phyloP scores from a whole-genome alignment of 2,797 vertebrate genomes.

The Acipenser oxyrinchus region DNA sequence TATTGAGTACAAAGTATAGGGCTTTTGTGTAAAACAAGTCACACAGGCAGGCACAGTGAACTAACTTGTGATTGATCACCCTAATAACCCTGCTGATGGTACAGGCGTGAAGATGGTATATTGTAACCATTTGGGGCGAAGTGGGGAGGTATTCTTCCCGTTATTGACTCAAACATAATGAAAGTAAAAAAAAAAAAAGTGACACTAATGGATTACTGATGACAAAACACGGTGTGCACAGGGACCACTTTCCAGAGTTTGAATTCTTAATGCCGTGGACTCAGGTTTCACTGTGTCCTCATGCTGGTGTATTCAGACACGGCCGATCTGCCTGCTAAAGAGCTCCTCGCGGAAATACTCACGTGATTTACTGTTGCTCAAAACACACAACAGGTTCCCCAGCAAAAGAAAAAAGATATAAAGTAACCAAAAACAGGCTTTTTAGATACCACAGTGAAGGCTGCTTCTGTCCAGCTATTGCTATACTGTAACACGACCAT shows the following conservation, averaged over 20 bases:
- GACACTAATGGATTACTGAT: slow-evolving; percentile 75
- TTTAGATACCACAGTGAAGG: slow-evolving; percentile 42
- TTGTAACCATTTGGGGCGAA: slow-evolving; percentile 68
- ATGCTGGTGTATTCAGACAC: slow-evolving; percentile 36
- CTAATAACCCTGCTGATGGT: slow-evolving; percentile 61
- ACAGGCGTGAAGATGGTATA: slow-evolving; percentile 67
- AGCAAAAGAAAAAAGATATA: slow-evolving; percentile 41
- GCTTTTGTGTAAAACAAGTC: too few species aligned
- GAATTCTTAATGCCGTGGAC: slow-evolving; percentile 61
- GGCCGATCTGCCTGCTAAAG: slow-evolving; percentile 52
- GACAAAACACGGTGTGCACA: slow-evolving; percentile 65
- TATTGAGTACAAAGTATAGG: too few species aligned
- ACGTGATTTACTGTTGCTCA: slow-evolving; percentile 75
- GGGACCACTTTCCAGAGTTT: slow-evolving; percentile 67
- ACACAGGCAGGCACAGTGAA: too few species aligned
- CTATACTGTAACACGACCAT: slow-evolving; percentile 42
- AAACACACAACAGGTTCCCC: slow-evolving; percentile 57
- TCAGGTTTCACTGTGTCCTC: slow-evolving; percentile 62
- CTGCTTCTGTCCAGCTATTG: slow-evolving; percentile 40
- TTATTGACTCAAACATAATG: slow-evolving; percentile 55
- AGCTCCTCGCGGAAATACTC: slow-evolving; percentile 67
- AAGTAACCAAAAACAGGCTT: slow-evolving; percentile 50
- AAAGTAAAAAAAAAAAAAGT: slow-evolving; percentile 49
- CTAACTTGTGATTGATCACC: slow-evolving; percentile 28
- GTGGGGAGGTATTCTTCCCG: slow-evolving; percentile 59